Evolutionary conservation across 2,888 invertebrate species (phyloP).

Genomic region (Melitaea athalia): DNA sequence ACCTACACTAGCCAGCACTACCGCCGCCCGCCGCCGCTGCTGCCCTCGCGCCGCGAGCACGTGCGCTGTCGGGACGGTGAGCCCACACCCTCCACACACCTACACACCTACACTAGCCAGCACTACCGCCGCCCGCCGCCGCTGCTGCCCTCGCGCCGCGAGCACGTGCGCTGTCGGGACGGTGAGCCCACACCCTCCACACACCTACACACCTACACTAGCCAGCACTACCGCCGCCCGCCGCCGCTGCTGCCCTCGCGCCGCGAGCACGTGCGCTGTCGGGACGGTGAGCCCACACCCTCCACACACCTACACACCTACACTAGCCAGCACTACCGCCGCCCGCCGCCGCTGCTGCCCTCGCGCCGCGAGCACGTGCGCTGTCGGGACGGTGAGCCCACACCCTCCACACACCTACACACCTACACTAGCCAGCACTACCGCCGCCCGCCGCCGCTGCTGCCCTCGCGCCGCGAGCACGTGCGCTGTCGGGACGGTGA

Average conservation of each 20-base stretch:
- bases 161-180: constrained; percentile 77
- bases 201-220: no score
- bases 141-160: constrained; percentile 85
- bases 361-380: constrained; percentile 84
- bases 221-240: constrained; percentile 88
- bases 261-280: constrained; percentile 82
- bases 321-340: constrained; percentile 85
- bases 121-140: constrained; percentile 90
- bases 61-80: constrained; percentile 63
- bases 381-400: constrained; percentile 40
- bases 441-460: constrained; percentile 86
- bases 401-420: no score
- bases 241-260: constrained; percentile 87
- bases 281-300: no score
- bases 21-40: constrained; percentile 86
- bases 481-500: constrained; percentile 63
- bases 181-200: no score
- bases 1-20: constrained; percentile 84
- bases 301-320: no score
- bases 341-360: constrained; percentile 88
- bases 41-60: constrained; percentile 85
- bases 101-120: constrained; percentile 56
- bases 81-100: no score
- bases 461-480: constrained; percentile 85
- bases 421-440: constrained; percentile 84